Percentiles rank a stretch among this genome's conserved stretches.
Conservation (phyloP, 2,113 vertebrate species). For the Furnarius figulus region DNA sequence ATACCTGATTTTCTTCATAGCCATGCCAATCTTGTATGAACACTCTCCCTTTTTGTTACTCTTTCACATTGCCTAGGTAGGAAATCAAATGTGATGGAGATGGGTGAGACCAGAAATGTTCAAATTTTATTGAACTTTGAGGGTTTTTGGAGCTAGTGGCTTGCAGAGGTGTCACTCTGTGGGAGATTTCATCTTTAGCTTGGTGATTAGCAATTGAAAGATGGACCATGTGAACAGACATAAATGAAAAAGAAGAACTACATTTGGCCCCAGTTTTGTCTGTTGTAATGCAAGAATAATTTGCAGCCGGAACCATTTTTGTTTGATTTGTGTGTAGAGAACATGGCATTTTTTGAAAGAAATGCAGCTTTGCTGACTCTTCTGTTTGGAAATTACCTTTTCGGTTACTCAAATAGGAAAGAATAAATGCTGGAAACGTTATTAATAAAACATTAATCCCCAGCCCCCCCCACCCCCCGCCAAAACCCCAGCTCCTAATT, state of each 20-base stretch:
- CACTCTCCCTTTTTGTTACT: not conserved
- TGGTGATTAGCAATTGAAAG: not conserved
- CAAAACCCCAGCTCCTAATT: constrained; percentile 13
- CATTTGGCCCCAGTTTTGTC: not conserved
- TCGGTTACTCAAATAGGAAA: constrained; percentile 32
- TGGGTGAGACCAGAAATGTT: not conserved
- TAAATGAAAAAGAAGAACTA: not conserved
- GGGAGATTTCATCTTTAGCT: not conserved
- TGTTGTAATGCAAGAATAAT: not conserved
- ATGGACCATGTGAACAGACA: fast-evolving
- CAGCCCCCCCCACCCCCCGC: not conserved
- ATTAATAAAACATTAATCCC: constrained; percentile 56
- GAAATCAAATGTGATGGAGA: not conserved
- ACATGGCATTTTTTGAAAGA: not conserved
- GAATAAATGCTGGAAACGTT: constrained; percentile 43
- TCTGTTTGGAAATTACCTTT: constrained; percentile 28
- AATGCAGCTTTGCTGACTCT: constrained; percentile 18
- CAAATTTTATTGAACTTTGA: constrained; percentile 12
- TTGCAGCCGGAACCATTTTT: not conserved
- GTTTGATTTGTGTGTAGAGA: not conserved
- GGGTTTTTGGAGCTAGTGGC: not conserved
- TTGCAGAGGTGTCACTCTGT: not conserved
- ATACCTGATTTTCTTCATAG: not conserved
- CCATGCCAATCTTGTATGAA: constrained; percentile 9
- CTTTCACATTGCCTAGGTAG: constrained; percentile 19